Base-by-base conservation (phyloP, 2,888 invertebrate genomes). In the Amiota minor region DNA sequence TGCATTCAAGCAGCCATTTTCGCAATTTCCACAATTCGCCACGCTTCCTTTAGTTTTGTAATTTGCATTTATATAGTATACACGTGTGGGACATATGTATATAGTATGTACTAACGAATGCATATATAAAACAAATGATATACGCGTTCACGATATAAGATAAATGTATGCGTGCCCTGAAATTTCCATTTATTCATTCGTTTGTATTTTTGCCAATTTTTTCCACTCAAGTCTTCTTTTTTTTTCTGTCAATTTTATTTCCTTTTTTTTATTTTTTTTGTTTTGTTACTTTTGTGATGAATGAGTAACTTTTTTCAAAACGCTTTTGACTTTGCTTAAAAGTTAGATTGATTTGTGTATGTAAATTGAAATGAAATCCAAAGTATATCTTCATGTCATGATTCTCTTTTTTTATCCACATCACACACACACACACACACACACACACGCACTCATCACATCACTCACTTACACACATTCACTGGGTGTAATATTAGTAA, bases 251-350 rank as follows among this genome's bases (percentile, higher is more conserved):
- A 35, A 12, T 12, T 67, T 72, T 72, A 67, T 46, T 59, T 71
- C 61, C 10, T 70, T 77, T 78, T 82, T 79, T 85, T 85, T 80
- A 83, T 85, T n/a, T n/a, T n/a, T n/a, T n/a, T n/a, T n/a, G n/a
- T n/a, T n/a, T 84, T 83, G 85, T 83, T 76, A 84, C 84, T 84
- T 78, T 80, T 84, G 83, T 77, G 79, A 85, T 84, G 85, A 83
- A 78, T 84, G 83, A 81, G 83, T 84, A 83, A 85, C 81, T 84
- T 80, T 85, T 81, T 55, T 23, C 2, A 53, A 68, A 68, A 35
- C 67, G 67, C 47, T 68, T 68, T 20, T 50, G 23, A 53, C 18
- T 23, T 68, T 68, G 23, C 12, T 23, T 23, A 50, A 67, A 68
- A 68, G 50, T 68, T 53, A 68, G 67, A 68, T 68, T 68, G 67